Evolutionary conservation across 2,797 vertebrate genomes (phyloP), one percentile per base, ranked within the genome.

Genomic region (Betta splendens): DNA sequence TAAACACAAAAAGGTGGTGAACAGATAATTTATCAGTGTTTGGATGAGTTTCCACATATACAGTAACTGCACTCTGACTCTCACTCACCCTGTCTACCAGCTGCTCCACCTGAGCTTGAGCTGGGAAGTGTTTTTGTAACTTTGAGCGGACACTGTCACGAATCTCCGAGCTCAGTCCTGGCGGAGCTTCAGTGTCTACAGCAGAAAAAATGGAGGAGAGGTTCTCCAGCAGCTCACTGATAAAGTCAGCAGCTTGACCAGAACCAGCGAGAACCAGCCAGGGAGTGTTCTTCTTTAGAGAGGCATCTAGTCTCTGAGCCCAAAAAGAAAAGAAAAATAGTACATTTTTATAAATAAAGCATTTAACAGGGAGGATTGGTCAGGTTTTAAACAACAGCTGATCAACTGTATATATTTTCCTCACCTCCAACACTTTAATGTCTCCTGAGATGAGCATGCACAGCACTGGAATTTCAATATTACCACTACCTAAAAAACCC

Each of bases 401-500:
- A 20, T 47, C 16, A n/a, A 17, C 3, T 12, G 2, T n/a, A n/a
- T n/a, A n/a, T n/a, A n/a, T 17, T 35, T 35, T 36, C 16, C 57
- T 68, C 82, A 95, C 94, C 93, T 94, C 82, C 47, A 96, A 38
- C 88, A 93, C 92, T 16, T 77, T 71, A 39, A 84, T 84, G 0
- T 94, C 81, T 12, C 94, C 94, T 36, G 90, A 86, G 2, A 95
- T 92, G 12, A 96, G 85, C 78, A 96, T 84, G 26, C 94, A 94
- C 42, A 96, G 79, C 29, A 96, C 94, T 0, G 94, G 94, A 57
- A 96, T 95, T 70, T 95, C 93, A 54, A 95, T 95, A 35, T 73
- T 92, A 37, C 93, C 94, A 25, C 90, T 92, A 4, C 94, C 94
- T 96, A 84, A 43, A 38, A 33, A 45, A n/a, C n/a, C n/a, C n/a